Conservation (phyloP, 2,113 vertebrate genomes). For the Casuarius casuarius region DNA sequence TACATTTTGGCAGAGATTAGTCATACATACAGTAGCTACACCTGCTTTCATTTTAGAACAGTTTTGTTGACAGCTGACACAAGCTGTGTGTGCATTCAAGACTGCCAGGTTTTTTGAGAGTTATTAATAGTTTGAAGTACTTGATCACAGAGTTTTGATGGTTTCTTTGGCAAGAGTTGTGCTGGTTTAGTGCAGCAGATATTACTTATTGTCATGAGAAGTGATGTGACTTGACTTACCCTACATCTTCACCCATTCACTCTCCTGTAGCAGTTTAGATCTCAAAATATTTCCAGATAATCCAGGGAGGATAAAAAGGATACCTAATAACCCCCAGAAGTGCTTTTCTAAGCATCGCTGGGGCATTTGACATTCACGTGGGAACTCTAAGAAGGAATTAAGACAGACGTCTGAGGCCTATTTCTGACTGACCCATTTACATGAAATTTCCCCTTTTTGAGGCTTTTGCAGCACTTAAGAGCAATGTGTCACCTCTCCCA, state of each 20-base stretch:
- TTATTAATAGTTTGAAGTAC: not conserved
- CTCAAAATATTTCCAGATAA: not conserved
- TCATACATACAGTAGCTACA: not conserved
- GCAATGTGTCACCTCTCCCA: not conserved
- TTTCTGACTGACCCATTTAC: not conserved
- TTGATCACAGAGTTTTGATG: not conserved
- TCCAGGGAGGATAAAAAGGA: not conserved
- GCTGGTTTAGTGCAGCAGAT: not conserved
- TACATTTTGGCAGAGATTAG: not conserved
- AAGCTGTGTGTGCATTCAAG: not conserved
- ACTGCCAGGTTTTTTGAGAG: not conserved
- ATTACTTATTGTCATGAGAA: not conserved
- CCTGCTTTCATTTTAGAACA: not conserved
- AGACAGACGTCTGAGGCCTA: not conserved
- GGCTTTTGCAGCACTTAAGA: not conserved
- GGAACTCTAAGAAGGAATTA: not conserved
- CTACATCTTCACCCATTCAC: fast-evolving
- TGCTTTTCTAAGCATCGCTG: not conserved
- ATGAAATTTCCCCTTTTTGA: not conserved
- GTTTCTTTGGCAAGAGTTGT: not conserved
- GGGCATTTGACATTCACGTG: not conserved
- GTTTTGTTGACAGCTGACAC: not conserved
- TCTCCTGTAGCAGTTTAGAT: not conserved
- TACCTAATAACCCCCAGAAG: not conserved
- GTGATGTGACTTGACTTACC: not conserved